These are phyloP conservation scores for Tachina grossa DNA, from an alignment of 2,888 invertebrate genomes.

Conservation along the genomic window DNA sequence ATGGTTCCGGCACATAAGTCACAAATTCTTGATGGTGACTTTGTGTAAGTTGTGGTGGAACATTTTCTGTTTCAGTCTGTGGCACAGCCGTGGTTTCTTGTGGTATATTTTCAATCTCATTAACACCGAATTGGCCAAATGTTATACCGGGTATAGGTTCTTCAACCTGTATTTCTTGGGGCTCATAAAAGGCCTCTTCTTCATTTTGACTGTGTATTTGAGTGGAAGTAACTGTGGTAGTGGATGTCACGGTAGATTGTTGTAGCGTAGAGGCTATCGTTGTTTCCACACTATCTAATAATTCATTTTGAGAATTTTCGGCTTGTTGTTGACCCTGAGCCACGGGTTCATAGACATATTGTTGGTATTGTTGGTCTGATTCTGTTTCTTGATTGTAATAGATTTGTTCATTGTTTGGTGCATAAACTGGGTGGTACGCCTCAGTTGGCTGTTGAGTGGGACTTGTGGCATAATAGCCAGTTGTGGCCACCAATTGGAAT, in stretches of 20 bases:
- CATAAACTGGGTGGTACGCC: conserved; percentile 74
- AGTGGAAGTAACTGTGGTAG: conserved; percentile 13
- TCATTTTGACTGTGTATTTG: conserved; percentile 40
- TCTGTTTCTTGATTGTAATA: conserved; percentile 75
- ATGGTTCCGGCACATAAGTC: conserved; percentile 57
- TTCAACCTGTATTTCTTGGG: conserved; percentile 76
- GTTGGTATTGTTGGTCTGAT: conserved; percentile 73
- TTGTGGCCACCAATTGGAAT: conserved; percentile 77
- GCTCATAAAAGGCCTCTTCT: conserved; percentile 70
- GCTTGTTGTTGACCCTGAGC: conserved; percentile 7
- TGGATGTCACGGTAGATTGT: conserved; percentile 72
- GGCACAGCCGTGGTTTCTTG: conserved; percentile 33
- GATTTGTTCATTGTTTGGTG: conserved; percentile 70
- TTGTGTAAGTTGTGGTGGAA: conserved; percentile 11
- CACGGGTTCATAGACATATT: conserved; percentile 55
- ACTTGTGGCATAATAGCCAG: conserved; percentile 77
- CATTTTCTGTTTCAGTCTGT: conserved; percentile 47
- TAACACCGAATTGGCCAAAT: conserved; percentile 80
- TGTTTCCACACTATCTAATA: conserved; percentile 75
- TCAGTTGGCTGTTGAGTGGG: conserved; percentile 74
- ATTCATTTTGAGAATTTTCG: conserved; percentile 66
- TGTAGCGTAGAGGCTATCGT: conserved; percentile 76
- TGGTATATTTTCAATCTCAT: conserved; percentile 80
- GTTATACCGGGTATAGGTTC: conserved; percentile 80
- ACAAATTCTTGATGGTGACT: conserved; percentile 50